These are phyloP conservation scores for Diplolepis rosae DNA, from an alignment of 2,888 invertebrate species.

Conservation along the genomic window DNA sequence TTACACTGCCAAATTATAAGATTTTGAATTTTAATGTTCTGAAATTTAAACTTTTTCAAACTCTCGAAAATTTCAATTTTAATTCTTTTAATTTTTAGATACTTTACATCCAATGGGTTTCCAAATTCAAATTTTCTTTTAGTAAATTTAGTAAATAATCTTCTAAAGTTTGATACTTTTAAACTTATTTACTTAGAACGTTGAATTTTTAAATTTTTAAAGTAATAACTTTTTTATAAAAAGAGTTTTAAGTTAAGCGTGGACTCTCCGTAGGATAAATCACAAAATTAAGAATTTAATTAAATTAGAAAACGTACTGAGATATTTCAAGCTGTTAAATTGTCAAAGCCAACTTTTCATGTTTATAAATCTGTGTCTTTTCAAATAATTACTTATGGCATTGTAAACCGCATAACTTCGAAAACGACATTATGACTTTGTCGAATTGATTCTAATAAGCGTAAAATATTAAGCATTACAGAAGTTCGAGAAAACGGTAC, in stretches of 20 bases:
- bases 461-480: slow-evolving; percentile 25
- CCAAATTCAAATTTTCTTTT: too few species aligned
- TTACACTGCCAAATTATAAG: too few species aligned
- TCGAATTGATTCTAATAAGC: slow-evolving; percentile 16
- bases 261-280: neutral
- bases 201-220: too few species aligned
- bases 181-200: too few species aligned
- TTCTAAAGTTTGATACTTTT: too few species aligned
- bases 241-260: neutral
- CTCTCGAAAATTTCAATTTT: too few species aligned
- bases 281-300: neutral
- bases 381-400: slow-evolving; percentile 20
- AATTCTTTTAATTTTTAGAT: too few species aligned
- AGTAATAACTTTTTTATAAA: neutral
- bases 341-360: neutral
- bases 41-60: too few species aligned
- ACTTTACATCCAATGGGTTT: too few species aligned
- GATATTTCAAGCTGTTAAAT: neutral
- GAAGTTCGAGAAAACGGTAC: slow-evolving; percentile 30
- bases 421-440: slow-evolving; percentile 11
- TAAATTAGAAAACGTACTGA: neutral
- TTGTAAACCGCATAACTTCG: slow-evolving; percentile 25
- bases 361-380: neutral
- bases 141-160: too few species aligned
- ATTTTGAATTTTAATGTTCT: too few species aligned